Base-by-base conservation (phyloP, 2,113 vertebrate species). In the Pterocles orientalis region DNA sequence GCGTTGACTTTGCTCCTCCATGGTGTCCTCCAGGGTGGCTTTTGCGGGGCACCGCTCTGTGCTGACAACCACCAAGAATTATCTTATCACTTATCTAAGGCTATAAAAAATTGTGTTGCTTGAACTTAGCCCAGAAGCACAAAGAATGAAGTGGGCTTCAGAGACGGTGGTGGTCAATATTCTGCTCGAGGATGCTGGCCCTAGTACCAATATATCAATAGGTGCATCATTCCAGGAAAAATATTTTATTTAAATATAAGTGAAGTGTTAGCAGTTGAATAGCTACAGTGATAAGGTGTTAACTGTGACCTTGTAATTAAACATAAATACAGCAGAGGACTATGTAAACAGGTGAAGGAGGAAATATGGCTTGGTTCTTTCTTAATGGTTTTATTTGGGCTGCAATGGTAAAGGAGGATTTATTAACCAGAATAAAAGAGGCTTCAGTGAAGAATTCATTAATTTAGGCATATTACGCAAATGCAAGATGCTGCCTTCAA, bases 1-100 rank as follows among this genome's bases (percentile, higher is more conserved):
- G 39, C 9, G 3, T 5, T 48, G n/a, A 8, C 21, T 3, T 0
- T 16, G n/a, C 18, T 76, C 39, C 41, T 62, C 11, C 5, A 5
- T 20, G 31, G 28, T 17, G 39, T 76, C 39, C 41, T 62, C 11
- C 5, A 5, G 24, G 31, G 28, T 17, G 39, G 39, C 25, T 54
- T 76, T 65, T 29, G 48, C 24, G 1, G 4, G 43, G 61, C 39
- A 9, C 16, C 2, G 10, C 31, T 47, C 43, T 12, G 0, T 9
- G 29, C 48, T 26, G 56, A n/a, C 14, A 2, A 10, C 47, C 4
- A 8, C 6, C 23, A 6, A 25, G 19, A 43, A 56, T 41, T 41
- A 41, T 41, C 41, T 41, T 41, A 41, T 41, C 7, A 0, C 43
- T 70, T 53, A 4, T 1, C 13, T 24, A n/a, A 65, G 45, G 19